Percentiles rank a stretch among this genome's conserved stretches.
These are phyloP conservation scores for Acanthosepion esculentum DNA, from an alignment of 2,888 invertebrate genomes.

Conservation along the genomic window DNA sequence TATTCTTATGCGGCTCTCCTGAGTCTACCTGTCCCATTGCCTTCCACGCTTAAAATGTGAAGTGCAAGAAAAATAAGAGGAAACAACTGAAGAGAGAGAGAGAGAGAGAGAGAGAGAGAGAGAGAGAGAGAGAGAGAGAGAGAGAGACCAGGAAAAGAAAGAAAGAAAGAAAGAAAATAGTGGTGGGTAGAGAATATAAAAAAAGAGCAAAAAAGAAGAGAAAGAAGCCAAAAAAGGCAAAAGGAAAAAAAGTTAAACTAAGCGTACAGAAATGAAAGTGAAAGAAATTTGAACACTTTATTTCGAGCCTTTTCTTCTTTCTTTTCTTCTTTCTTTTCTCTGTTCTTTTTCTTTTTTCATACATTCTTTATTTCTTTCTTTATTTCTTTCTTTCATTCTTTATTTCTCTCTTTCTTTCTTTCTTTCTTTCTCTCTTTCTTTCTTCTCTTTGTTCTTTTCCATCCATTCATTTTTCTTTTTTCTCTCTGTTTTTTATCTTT, in stretches of 20 bases:
- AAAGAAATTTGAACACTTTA: neutral
- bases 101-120: accelerated
- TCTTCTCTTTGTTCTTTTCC: too few relatives aligned
- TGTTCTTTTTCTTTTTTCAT: too few relatives aligned
- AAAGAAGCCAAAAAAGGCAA: neutral
- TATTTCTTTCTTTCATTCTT: neutral
- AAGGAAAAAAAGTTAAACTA: neutral
- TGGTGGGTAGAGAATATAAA: neutral
- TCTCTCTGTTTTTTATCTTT: too few relatives aligned
- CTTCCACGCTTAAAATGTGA: neutral
- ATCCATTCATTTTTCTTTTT: too few relatives aligned
- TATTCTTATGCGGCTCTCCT: neutral
- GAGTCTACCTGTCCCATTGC: neutral
- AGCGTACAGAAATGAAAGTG: neutral
- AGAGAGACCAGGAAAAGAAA: neutral
- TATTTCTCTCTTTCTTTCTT: too few relatives aligned
- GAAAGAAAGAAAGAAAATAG: neutral
- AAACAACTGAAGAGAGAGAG: neutral
- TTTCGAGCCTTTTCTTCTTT: neutral
- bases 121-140: neutral
- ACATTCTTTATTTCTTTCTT: neutral
- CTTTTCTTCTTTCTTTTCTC: neutral
- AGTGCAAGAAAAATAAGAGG: neutral
- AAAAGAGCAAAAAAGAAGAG: neutral
- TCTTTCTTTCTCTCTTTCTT: too few relatives aligned